Conservation (phyloP, 2,888 invertebrate species). For the Acanthosepion lycidas region DNA sequence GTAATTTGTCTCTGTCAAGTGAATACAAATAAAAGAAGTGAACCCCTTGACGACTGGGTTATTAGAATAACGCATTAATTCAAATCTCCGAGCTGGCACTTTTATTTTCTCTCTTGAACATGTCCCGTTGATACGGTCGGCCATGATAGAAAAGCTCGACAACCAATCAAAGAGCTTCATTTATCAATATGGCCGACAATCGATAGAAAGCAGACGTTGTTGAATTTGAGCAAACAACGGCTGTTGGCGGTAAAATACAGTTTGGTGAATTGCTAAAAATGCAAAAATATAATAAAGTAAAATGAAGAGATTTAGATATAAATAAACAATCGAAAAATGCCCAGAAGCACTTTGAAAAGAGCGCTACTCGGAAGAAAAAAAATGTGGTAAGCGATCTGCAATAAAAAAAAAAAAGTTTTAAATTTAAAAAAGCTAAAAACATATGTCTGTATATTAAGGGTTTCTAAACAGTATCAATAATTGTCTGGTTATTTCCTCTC, state of each 20-base stretch:
- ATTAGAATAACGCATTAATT: constrained; percentile 22
- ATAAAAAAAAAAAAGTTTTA: too few relatives aligned
- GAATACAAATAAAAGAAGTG: background rate
- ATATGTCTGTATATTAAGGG: too few relatives aligned
- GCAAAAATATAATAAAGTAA: background rate
- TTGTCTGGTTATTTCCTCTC: too few relatives aligned
- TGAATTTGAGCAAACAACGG: background rate
- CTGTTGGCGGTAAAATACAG: background rate
- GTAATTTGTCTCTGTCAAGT: constrained; percentile 22
- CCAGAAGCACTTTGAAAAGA: too few relatives aligned
- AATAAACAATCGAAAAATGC: background rate
- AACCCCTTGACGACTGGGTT: background rate
- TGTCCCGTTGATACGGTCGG: background rate
- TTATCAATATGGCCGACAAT: constrained; percentile 33
- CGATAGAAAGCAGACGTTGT: background rate
- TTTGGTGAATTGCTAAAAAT: background rate
- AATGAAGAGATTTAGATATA: background rate
- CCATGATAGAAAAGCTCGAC: background rate
- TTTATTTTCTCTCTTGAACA: background rate
- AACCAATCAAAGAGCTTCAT: background rate
- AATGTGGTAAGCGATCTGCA: too few relatives aligned
- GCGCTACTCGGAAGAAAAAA: too few relatives aligned
- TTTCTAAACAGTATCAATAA: too few relatives aligned
- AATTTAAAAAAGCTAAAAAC: too few relatives aligned
- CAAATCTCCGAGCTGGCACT: background rate